Base-by-base conservation (phyloP, 2,113 vertebrate genomes). In the Phoxinus phoxinus region DNA sequence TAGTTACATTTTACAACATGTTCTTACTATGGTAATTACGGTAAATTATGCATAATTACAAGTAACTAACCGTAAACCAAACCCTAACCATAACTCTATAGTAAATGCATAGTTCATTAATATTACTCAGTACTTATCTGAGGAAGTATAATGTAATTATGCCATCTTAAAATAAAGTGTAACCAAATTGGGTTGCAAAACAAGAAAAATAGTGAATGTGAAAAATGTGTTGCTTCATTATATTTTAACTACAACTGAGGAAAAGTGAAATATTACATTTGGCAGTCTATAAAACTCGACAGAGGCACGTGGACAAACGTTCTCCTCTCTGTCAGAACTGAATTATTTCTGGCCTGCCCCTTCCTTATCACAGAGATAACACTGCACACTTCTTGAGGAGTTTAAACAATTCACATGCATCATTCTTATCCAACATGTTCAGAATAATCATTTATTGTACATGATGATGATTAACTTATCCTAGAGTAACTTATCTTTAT, bases 261-360 rank as follows among this genome's bases (percentile, higher is more conserved):
- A 48, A 75, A 75, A 4, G n/a, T 32, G 17, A 77, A 11, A 17
- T 53, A 58, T 56, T 56, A 4, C 27, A 53, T 27, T 56, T 77
- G 75, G 51, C 75, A 53, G 10, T 56, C 11, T 46, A 13, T 25
- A 11, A 12, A 23, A 7, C 27, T 58, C 19, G 12, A 10, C 73
- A 77, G 30, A 56, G 27, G 11, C 75, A 58, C 27, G 1, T 77
- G 30, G 30, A 32, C 51, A 58, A 77, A 15, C 30, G 11, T 23
- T 35, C 51, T 58, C 30, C 75, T 37, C 58, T 78, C 51, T 56
- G 75, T 37, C 75, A 78, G 12, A 56, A n/a, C 75, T n/a, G 32
- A 78, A 23, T 58, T 35, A 58, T n/a, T 58, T 23, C 51, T 58
- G 75, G 12, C 41, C 72, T 48, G 41, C 72, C 19, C n/a, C 19